Percentiles rank a stretch among this genome's conserved stretches.
phyloP scores from a whole-genome alignment of 2,113 vertebrate genomes.

The Geothlypis trichas region DNA sequence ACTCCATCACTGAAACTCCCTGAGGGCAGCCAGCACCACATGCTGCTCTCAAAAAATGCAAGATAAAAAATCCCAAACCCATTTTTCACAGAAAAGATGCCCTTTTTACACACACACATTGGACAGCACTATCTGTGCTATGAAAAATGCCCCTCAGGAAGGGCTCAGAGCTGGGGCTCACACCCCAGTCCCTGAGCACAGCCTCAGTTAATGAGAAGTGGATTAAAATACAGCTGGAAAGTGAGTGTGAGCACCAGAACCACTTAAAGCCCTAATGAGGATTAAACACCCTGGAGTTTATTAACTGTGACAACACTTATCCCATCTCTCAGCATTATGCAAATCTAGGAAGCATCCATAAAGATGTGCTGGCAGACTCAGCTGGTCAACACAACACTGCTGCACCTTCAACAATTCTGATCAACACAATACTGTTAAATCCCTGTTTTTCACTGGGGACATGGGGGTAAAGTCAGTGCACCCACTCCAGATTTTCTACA shows the following conservation, averaged over 20 bases:
- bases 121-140: background rate
- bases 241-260: background rate
- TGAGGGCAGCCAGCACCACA: rapidly evolving
- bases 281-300: background rate
- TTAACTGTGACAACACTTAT: background rate
- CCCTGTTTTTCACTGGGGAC: background rate
- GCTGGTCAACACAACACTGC: background rate
- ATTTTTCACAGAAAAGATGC: background rate
- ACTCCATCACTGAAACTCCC: too few species aligned
- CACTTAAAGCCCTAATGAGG: background rate
- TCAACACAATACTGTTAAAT: background rate
- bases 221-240: background rate
- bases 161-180: background rate
- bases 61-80: background rate
- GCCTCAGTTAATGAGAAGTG: background rate
- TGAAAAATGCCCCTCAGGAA: background rate
- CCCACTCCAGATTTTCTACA: background rate
- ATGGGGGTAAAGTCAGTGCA: rapidly evolving
- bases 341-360: background rate
- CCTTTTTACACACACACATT: rapidly evolving
- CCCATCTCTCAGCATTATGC: background rate
- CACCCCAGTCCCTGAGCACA: background rate
- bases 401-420: background rate
- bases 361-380: rapidly evolving
- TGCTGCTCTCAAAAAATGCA: background rate